Conservation (phyloP, 2,797 vertebrate species). For the Diceros bicornis region DNA sequence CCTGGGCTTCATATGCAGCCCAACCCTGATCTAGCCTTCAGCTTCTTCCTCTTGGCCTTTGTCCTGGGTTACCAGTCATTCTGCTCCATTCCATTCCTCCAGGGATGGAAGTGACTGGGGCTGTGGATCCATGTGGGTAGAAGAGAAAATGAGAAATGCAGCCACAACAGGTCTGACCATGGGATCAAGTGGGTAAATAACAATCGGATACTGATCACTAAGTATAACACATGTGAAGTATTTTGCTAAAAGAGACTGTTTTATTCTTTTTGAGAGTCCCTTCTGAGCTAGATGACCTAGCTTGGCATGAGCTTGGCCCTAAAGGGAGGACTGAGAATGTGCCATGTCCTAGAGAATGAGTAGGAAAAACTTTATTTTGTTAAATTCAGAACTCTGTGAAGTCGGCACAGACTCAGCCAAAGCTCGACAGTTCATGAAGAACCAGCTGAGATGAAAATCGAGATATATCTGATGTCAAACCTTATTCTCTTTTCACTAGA, state of each 20-base stretch:
- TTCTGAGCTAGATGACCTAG: neutral
- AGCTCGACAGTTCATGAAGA: neutral
- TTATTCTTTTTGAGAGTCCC: neutral
- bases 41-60: neutral
- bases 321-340: neutral
- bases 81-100: neutral
- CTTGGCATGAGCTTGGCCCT: neutral
- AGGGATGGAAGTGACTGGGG: neutral
- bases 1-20: neutral
- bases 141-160: neutral
- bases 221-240: neutral
- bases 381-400: neutral
- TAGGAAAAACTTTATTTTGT: neutral
- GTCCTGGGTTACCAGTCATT: neutral
- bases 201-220: neutral
- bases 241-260: neutral
- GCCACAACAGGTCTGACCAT: neutral
- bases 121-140: neutral
- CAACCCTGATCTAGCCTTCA: neutral
- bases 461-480: neutral
- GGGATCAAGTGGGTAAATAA: neutral
- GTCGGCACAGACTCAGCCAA: neutral
- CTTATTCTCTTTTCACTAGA: neutral
- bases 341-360: neutral
- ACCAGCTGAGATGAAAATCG: neutral